Percentiles rank a stretch among this genome's conserved stretches.
Evolutionary conservation across 2,888 invertebrate genomes (phyloP).

Genomic region (Morpho achilles): DNA sequence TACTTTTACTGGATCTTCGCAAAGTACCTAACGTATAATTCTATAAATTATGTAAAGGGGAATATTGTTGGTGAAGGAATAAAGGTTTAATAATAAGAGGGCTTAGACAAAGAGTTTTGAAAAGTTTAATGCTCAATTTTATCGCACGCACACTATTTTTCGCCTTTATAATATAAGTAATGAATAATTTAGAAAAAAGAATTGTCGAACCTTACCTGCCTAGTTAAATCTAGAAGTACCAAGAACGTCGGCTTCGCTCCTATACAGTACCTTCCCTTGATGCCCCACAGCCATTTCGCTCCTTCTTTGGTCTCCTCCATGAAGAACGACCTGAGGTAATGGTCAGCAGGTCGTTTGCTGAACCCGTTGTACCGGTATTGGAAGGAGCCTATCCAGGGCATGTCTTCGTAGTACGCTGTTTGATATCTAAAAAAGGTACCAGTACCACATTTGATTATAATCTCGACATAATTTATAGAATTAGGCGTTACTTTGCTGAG

Average conservation of each 20-base stretch:
- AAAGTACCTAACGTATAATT: too few species aligned
- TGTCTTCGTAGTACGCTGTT: slow-evolving; percentile 93
- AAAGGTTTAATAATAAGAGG: too few species aligned
- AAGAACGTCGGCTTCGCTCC: slow-evolving; percentile 86
- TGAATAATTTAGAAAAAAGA: too few species aligned
- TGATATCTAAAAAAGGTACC: slow-evolving; percentile 64
- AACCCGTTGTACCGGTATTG: slow-evolving; percentile 95
- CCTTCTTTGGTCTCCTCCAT: slow-evolving; percentile 72
- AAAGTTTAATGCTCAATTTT: too few species aligned
- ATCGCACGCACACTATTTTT: too few species aligned
- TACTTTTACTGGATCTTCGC: too few species aligned
- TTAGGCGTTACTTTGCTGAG: too few species aligned
- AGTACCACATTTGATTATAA: not conserved
- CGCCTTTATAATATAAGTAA: too few species aligned
- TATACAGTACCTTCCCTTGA: slow-evolving; percentile 69
- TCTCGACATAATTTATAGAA: too few species aligned
- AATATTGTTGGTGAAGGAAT: too few species aligned
- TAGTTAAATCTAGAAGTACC: slow-evolving; percentile 82
- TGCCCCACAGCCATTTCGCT: slow-evolving; percentile 47
- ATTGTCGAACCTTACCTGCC: slow-evolving; percentile 72
- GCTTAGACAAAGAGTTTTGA: too few species aligned
- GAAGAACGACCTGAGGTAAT: slow-evolving; percentile 91
- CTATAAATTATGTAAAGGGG: too few species aligned
- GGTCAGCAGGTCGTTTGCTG: slow-evolving; percentile 89
- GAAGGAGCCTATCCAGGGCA: slow-evolving; percentile 90